These are phyloP conservation scores for Sinocyclocheilus maitianheensis DNA, from an alignment of 2,113 vertebrate species.

Conservation along the genomic window DNA sequence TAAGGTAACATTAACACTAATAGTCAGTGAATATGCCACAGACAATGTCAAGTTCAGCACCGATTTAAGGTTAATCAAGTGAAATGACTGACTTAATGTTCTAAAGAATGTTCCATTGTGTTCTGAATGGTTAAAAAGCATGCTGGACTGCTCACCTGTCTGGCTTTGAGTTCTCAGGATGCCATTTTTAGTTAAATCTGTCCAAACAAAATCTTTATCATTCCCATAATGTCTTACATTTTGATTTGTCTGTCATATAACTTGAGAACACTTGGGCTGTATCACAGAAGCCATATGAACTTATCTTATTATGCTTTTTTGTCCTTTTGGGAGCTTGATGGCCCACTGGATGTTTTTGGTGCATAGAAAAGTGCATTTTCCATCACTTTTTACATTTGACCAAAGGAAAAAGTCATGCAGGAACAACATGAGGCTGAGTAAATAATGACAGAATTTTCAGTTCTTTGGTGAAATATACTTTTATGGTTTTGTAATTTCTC, in stretches of 20 bases:
- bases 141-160: background rate
- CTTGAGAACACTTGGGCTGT: too few relatives aligned
- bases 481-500: background rate
- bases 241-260: background rate
- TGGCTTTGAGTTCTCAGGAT: background rate
- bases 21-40: background rate
- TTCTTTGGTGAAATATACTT: background rate
- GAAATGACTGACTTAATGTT: background rate
- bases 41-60: background rate
- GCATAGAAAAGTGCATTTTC: background rate
- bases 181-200: background rate
- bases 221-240: background rate
- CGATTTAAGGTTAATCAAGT: constrained; percentile 1
- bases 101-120: background rate
- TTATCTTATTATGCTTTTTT: background rate
- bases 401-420: background rate
- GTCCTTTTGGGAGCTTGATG: background rate
- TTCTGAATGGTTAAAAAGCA: background rate
- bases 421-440: background rate
- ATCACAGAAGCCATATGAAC: background rate
- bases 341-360: background rate
- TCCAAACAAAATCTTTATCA: background rate
- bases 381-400: background rate
- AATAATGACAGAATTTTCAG: too few relatives aligned
- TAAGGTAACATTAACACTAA: background rate